Evolutionary conservation across 2,888 invertebrate species (phyloP).

Genomic region (Tetropium fuscum): DNA sequence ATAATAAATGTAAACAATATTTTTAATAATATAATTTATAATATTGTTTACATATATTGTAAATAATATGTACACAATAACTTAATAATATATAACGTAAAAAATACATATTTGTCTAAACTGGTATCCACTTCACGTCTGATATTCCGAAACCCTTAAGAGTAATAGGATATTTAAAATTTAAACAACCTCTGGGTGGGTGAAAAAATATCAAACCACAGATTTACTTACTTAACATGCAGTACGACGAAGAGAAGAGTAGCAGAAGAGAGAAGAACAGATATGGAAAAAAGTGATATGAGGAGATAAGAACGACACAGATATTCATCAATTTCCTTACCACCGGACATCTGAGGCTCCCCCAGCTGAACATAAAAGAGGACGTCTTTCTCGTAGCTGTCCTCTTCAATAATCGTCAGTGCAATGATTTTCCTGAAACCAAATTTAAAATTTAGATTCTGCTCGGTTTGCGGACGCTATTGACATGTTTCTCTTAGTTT

Average conservation of each 20-base stretch:
- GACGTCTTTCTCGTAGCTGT: conserved; percentile 97
- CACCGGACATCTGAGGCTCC: conserved; percentile 88
- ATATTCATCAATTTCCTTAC: conserved; percentile 69
- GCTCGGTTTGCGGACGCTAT: not conserved
- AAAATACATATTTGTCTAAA: too few species aligned
- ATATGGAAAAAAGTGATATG: conserved; percentile 53
- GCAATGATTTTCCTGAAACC: conserved; percentile 88
- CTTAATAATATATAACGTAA: too few species aligned
- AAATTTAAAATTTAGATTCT: conserved; percentile 41
- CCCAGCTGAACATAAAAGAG: conserved; percentile 93
- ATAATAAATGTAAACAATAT: too few species aligned
- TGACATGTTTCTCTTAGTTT: not conserved
- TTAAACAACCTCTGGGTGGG: too few species aligned
- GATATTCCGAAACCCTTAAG: too few species aligned
- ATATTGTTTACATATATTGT: too few species aligned
- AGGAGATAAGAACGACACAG: conserved; percentile 45
- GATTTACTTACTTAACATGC: conserved; percentile 65
- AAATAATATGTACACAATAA: too few species aligned
- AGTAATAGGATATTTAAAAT: too few species aligned
- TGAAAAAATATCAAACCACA: conserved; percentile 11
- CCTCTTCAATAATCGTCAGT: conserved; percentile 93
- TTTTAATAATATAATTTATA: too few species aligned
- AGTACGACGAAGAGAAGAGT: conserved; percentile 59
- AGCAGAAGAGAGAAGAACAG: conserved; percentile 52
- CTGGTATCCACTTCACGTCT: too few species aligned